Evolutionary conservation across 2,888 invertebrate genomes (phyloP), one percentile per base, ranked within the genome.

Genomic region (Scaptomyza caliginosa): DNA sequence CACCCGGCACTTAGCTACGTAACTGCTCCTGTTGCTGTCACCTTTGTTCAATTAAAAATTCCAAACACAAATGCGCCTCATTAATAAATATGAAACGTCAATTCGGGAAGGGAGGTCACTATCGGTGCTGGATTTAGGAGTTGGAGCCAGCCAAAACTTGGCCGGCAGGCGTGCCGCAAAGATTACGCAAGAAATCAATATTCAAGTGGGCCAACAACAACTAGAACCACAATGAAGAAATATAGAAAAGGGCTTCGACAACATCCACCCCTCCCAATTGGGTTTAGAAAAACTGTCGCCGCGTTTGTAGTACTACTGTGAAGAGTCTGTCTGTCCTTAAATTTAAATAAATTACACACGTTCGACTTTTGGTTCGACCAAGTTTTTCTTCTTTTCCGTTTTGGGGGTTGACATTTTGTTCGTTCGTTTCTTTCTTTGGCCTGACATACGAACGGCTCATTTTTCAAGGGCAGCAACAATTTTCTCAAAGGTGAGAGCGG

Each of bases 61-160:
- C 88, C 78, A 75, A 86, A 88, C 89, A 86, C 86, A 86, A 84
- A 85, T 86, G 79, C 77, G 79, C 74, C 84, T 83, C 89, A 82
- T 86, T 77, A 86, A 86, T 88, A 86, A 86, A 86, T 86, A 88
- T 86, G 86, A 88, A 88, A 86, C 72, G 84, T 88, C 86, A 88
- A 86, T 88, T 34, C 8, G 83, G 64, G 24, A 7, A 16, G 59
- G 40, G 16, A 51, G 66, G 32, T 45, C 79, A 82, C 86, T 85
- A 80, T 80, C 86, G 67, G 45, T 40, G 43, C 30, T 30, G 36
- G 34, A 42, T 46, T 72, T 39, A 21, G 19, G 13, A 51, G 36
- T 16, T 40, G 38, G 21, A 24, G 40, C n/a, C 0, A 11, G 21
- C 6, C 8, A 8, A 23, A 23, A 32, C 43, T 23, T 16, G 19